These are phyloP conservation scores for Oopsacas minuta DNA, from an alignment of 37 sponge, comb jelly and placozoan species.

Conservation along the genomic window DNA sequence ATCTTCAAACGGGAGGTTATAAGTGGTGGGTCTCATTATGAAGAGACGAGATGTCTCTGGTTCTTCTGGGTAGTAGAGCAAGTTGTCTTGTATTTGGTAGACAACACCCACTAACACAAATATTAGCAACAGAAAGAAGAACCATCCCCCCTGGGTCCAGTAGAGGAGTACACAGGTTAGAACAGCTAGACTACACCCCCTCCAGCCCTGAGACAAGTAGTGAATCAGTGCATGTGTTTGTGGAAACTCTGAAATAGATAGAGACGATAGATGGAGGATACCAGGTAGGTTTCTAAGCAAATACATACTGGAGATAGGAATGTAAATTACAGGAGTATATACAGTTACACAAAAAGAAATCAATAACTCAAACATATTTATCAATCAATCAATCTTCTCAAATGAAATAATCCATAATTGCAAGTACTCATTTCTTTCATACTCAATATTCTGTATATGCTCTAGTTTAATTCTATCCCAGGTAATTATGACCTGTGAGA, in stretches of 20 bases:
- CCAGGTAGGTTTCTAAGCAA: not conserved
- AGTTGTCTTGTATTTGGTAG: slow-evolving; percentile 95
- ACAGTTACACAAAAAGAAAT: not conserved
- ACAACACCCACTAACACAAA: slow-evolving; percentile 68
- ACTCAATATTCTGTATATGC: not conserved
- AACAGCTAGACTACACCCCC: slow-evolving; percentile 76
- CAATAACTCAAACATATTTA: not conserved
- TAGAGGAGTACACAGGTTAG: slow-evolving; percentile 79
- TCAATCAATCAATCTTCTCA: not conserved
- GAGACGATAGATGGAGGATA: not conserved
- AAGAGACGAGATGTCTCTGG: slow-evolving; percentile 86
- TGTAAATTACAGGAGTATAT: not conserved
- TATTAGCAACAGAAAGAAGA: slow-evolving; percentile 68
- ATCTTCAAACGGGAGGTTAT: slow-evolving; percentile 80
- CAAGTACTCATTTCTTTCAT: not conserved
- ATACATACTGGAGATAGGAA: not conserved
- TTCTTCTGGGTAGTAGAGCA: slow-evolving; percentile 92
- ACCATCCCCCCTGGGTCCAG: slow-evolving; percentile 79
- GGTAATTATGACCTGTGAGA: not conserved
- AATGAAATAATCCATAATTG: not conserved
- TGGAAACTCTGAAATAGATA: not conserved
- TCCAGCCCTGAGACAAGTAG: slow-evolving; percentile 36
- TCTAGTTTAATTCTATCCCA: not conserved
- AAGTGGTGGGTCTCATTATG: slow-evolving; percentile 80
- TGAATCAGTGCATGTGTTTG: not conserved